Base-by-base conservation (phyloP, 1,140 invertebrate species). In the Hesperophylax magnus region DNA sequence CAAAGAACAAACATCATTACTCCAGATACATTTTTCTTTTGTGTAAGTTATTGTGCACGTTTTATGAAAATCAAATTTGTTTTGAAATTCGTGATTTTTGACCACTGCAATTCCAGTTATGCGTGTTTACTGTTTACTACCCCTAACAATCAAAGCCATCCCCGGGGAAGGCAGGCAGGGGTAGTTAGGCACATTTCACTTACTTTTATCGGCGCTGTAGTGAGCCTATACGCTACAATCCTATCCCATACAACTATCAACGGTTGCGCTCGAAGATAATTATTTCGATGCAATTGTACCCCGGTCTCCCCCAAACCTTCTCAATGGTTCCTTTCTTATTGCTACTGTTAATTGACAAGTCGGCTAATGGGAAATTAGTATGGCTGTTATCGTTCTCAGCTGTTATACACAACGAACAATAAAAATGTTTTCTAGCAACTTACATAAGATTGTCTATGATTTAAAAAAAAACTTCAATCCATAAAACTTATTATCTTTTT, bases 121-220 rank as follows among this genome's bases (percentile, higher is more conserved):
- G 63, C 72, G 56, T 76, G 72, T 76, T 76, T 76, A 76, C 72
- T 76, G 72, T 76, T 76, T 76, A 76, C 72, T 24, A 67, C 75
- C 80, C 76, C 76, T 47, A 75, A 65, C 75, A 81, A 77, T 83
- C 80, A 83, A 71, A 76, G 56, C 72, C 72, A 76, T 56, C 72
- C 72, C 54, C n/a, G 8, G 71, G 72, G 17, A 54, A 17, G 72
- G 72, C 60, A 20, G 72, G 58, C 60, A 60, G 47, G 69, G 72
- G 72, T 76, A 58, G 72, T 76, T 76, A 60, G 47, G 69, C 39
- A 78, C 79, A 83, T 83, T 83, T 83, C 82, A 83, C 82, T 83
- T 83, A 83, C 79, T 83, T 83, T 83, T 83, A 83, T 83, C 72
- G 79, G 78, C 78, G 77, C 65, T 34, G 67, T 75, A 78, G 79